phyloP scores from a whole-genome alignment of 2,797 vertebrate genomes.

The Apogon hyalosoma region DNA sequence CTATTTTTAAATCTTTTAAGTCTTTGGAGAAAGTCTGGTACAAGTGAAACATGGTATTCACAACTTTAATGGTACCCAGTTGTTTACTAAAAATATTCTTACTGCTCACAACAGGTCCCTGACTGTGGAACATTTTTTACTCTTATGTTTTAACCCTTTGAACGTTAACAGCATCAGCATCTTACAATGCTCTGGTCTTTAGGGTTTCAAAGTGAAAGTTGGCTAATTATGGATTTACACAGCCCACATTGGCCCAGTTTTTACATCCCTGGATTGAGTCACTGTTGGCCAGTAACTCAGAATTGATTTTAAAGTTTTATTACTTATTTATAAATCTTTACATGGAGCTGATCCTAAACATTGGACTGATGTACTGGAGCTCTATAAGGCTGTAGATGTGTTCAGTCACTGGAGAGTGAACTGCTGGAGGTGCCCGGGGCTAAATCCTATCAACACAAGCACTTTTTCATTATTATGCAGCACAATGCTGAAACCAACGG shows the following conservation, averaged over 20 bases:
- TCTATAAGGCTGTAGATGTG: slow-evolving; percentile 11
- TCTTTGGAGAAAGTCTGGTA: slow-evolving; percentile 33
- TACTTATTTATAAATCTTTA: slow-evolving; percentile 27
- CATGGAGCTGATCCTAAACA: slow-evolving; percentile 23
- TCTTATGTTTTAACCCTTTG: slow-evolving; percentile 19
- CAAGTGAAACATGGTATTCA: slow-evolving; percentile 50
- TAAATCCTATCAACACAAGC: slow-evolving; percentile 20
- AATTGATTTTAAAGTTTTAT: slow-evolving; percentile 30
- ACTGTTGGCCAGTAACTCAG: neutral
- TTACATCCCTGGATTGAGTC: neutral
- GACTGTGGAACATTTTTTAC: slow-evolving; percentile 33
- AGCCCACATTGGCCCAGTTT: neutral
- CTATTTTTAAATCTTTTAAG: slow-evolving; percentile 32
- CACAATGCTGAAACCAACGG: slow-evolving; percentile 8
- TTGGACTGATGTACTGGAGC: slow-evolving; percentile 4
- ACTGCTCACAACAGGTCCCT: slow-evolving; percentile 25
- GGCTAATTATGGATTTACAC: slow-evolving; percentile 8
- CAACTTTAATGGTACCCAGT: slow-evolving; percentile 55
- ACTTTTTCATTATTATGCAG: slow-evolving; percentile 19
- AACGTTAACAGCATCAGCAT: slow-evolving; percentile 6
- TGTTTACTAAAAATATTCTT: slow-evolving; percentile 50
- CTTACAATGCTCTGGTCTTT: neutral
- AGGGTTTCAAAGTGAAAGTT: neutral
- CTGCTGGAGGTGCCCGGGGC: slow-evolving; percentile 7
- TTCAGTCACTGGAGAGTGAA: slow-evolving; percentile 15